Conservation (phyloP, 2,113 vertebrate species). For the Manacus vitellinus region DNA sequence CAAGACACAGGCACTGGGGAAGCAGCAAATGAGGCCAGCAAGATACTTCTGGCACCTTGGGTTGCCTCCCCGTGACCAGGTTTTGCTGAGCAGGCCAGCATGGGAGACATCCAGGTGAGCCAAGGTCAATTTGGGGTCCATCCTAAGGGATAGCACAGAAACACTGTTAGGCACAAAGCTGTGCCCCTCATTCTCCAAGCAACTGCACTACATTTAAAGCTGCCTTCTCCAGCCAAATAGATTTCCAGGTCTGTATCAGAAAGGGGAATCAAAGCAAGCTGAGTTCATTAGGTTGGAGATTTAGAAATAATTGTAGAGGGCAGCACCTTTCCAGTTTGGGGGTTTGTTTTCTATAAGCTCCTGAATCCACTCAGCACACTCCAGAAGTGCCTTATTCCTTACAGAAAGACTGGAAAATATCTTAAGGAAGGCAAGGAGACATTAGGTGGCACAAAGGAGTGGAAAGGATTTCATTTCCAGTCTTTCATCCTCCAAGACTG, state of each 20-base stretch:
- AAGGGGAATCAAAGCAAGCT: not conserved
- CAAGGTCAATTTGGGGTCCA: not conserved
- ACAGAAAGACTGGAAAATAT: not conserved
- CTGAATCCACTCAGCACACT: too few relatives aligned
- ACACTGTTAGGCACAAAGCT: not conserved
- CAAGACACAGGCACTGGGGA: slow-evolving; percentile 68
- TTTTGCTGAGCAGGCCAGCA: slow-evolving; percentile 43
- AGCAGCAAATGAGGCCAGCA: slow-evolving; percentile 56
- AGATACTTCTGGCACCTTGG: slow-evolving; percentile 42
- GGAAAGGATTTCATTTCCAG: not conserved
- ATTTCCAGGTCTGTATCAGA: not conserved
- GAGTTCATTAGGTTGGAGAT: not conserved
- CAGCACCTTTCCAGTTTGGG: not conserved
- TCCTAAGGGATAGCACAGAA: slow-evolving; percentile 1
- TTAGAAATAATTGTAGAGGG: not conserved
- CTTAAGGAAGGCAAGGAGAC: not conserved
- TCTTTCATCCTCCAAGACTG: not conserved
- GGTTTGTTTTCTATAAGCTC: not conserved
- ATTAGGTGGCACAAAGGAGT: too few relatives aligned
- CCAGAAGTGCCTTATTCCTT: not conserved
- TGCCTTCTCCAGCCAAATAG: not conserved
- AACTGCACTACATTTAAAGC: not conserved
- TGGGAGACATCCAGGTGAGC: slow-evolving; percentile 57
- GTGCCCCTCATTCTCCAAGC: not conserved
- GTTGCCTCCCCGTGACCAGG: slow-evolving; percentile 57